Conservation (phyloP, 2,113 vertebrate genomes). For the Platichthys stellatus region DNA sequence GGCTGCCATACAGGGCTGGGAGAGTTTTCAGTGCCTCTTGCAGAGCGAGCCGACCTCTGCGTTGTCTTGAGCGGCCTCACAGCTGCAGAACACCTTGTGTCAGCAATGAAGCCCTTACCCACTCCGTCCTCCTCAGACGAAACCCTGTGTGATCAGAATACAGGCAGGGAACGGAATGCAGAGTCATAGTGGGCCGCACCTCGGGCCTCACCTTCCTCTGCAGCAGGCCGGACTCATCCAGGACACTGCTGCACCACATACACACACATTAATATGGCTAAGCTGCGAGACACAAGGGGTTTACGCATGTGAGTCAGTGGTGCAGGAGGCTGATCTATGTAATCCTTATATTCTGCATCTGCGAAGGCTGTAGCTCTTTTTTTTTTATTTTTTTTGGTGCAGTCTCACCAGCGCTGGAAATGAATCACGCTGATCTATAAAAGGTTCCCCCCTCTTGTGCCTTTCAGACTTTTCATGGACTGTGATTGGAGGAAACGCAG, state of each 20-base stretch:
- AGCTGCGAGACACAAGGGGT: slow-evolving; percentile 35
- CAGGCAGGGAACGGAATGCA: slow-evolving; percentile 52
- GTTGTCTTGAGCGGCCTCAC: slow-evolving; percentile 22
- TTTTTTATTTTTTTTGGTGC: slow-evolving; percentile 27
- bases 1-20: background rate
- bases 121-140: slow-evolving; percentile 1
- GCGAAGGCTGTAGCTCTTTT: background rate
- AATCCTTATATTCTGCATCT: slow-evolving; percentile 26
- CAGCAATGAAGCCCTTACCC: slow-evolving; percentile 25
- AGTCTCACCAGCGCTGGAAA: slow-evolving; percentile 27
- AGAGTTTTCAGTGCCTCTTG: background rate
- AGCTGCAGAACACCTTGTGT: slow-evolving; percentile 9
- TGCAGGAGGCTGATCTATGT: slow-evolving; percentile 25
- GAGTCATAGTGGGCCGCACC: slow-evolving; percentile 57
- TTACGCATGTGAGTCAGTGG: slow-evolving; percentile 44
- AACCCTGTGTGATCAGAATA: slow-evolving; percentile 51
- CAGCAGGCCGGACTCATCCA: slow-evolving; percentile 27
- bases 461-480: slow-evolving; percentile 20
- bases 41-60: slow-evolving; percentile 25
- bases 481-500: slow-evolving; percentile 52
- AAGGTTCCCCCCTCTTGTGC: slow-evolving; percentile 16
- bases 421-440: slow-evolving; percentile 58
- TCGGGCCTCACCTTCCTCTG: slow-evolving; percentile 26
- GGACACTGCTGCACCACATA: slow-evolving; percentile 37
- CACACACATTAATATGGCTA: slow-evolving; percentile 35